Evolutionary conservation across 2,888 invertebrate species (phyloP).

Genomic region (Drosophila histrio): DNA sequence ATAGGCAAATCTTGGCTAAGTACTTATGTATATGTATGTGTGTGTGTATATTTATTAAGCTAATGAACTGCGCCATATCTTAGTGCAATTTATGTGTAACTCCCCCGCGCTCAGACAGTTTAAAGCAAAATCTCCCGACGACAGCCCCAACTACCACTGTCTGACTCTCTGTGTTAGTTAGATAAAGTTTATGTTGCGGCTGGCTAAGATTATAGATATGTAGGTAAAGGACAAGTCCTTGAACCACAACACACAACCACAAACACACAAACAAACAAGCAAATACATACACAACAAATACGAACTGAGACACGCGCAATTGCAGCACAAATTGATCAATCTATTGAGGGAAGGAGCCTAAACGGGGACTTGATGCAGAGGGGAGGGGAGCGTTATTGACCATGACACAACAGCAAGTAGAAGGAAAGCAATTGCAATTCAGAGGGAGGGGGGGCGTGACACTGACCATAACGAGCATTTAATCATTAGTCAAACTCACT

Average conservation of each 20-base stretch:
- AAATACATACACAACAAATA: neutral
- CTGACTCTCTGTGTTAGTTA: slow-evolving; percentile 11
- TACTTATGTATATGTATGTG: slow-evolving; percentile 3
- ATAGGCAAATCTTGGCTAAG: slow-evolving; percentile 27
- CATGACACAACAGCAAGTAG: neutral
- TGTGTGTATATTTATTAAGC: slow-evolving; percentile 47
- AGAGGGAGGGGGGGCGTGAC: slow-evolving; percentile 1
- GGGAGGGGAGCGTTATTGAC: neutral
- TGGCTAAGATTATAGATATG: slow-evolving; percentile 3
- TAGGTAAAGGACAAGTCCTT: slow-evolving; percentile 18
- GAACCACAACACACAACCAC: neutral
- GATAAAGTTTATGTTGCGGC: slow-evolving; percentile 24
- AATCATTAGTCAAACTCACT: slow-evolving; percentile 34
- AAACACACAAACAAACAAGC: neutral
- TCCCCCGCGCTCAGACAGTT: neutral
- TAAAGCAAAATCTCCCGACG: slow-evolving; percentile 2
- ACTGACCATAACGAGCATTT: slow-evolving; percentile 17
- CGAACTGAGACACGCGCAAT: slow-evolving; percentile 7
- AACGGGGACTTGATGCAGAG: neutral
- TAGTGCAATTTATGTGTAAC: slow-evolving; percentile 43
- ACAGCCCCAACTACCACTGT: neutral
- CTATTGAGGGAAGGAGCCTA: slow-evolving; percentile 1
- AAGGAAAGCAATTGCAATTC: too few species aligned
- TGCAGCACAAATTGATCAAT: slow-evolving; percentile 38
- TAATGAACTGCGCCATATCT: slow-evolving; percentile 55